A percentile compares a stretch with the other conserved stretches of the same genome.
Evolutionary conservation across 2,888 invertebrate species (phyloP).

Genomic region (Tanaodytes sp.): DNA sequence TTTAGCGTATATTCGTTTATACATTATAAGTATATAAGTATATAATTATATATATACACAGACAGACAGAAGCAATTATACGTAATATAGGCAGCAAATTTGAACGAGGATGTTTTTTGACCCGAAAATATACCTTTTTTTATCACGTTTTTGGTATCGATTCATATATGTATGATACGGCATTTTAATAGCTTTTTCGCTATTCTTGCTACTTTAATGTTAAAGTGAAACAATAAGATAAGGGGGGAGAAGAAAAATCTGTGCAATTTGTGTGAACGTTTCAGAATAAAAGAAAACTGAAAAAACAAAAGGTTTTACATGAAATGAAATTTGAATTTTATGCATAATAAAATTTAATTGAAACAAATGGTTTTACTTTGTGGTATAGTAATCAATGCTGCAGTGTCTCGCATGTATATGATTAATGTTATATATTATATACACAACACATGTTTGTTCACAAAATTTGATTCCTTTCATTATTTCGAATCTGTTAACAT

Average conservation of each 20-base stretch:
- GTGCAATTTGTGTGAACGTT: too few relatives aligned
- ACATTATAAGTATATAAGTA: too few relatives aligned
- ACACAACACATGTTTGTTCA: too few relatives aligned
- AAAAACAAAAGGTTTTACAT: too few relatives aligned
- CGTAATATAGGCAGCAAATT: neutral
- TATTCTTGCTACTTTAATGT: slow-evolving; percentile 41
- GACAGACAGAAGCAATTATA: slow-evolving; percentile 4
- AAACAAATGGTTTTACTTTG: slow-evolving; percentile 25
- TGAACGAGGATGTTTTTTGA: too few relatives aligned
- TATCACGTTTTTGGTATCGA: too few relatives aligned
- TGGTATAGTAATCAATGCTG: slow-evolving; percentile 15
- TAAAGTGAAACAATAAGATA: too few relatives aligned
- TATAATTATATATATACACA: slow-evolving; percentile 32
- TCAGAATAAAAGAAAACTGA: too few relatives aligned
- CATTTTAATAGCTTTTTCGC: too few relatives aligned
- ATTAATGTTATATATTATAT: slow-evolving; percentile 43
- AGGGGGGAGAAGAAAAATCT: slow-evolving; percentile 20
- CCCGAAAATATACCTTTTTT: too few relatives aligned
- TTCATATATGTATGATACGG: too few relatives aligned
- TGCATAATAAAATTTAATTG: slow-evolving; percentile 6
- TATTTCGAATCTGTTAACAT: slow-evolving; percentile 64
- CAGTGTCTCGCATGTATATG: slow-evolving; percentile 39
- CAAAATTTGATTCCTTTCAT: too few relatives aligned
- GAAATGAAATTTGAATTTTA: slow-evolving; percentile 4
- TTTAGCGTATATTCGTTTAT: slow-evolving; percentile 43